Percentiles rank a stretch among this genome's conserved stretches.
These are phyloP conservation scores for Cyprinella venusta DNA, from an alignment of 2,797 vertebrate species.

Conservation along the genomic window DNA sequence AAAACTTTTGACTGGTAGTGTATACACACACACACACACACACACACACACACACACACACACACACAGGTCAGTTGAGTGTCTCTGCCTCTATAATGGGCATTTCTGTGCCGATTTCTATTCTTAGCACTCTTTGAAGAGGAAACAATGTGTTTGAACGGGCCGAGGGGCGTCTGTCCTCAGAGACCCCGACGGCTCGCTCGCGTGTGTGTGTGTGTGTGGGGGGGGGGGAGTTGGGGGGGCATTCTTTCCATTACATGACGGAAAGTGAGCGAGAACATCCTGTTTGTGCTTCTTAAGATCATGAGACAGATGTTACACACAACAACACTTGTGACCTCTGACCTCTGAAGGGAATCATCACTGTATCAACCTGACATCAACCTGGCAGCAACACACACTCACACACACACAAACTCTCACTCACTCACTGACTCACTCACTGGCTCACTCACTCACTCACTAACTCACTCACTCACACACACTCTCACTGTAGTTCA, in stretches of 20 bases:
- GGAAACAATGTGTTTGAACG: slow-evolving; percentile 74
- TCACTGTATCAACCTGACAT: neutral
- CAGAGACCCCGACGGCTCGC: slow-evolving; percentile 54
- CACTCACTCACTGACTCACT: neutral
- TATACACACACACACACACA: slow-evolving; percentile 24
- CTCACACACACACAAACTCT: slow-evolving; percentile 27
- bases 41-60: slow-evolving; percentile 7
- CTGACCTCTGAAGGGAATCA: neutral
- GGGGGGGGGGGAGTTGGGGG: slow-evolving; percentile 60
- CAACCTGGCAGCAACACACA: neutral
- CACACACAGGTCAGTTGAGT: neutral
- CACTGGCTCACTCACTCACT: too few species aligned
- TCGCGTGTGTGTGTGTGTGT: slow-evolving; percentile 38
- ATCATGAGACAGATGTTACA: slow-evolving; percentile 44
- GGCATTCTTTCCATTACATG: slow-evolving; percentile 78
- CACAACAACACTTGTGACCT: slow-evolving; percentile 2
- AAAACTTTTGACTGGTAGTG: too few species aligned
- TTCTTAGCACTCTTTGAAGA: slow-evolving; percentile 72
- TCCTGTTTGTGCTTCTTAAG: slow-evolving; percentile 62
- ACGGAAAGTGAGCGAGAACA: slow-evolving; percentile 74
- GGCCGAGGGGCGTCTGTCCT: slow-evolving; percentile 67
- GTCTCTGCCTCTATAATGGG: slow-evolving; percentile 65
- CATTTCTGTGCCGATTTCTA: slow-evolving; percentile 71
- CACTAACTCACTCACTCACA: too few species aligned
- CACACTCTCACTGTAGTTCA: neutral